Percentiles rank a stretch among this genome's conserved stretches.
Conservation (phyloP, 1,140 invertebrate genomes). For the Drosophila mojavensis region DNA sequence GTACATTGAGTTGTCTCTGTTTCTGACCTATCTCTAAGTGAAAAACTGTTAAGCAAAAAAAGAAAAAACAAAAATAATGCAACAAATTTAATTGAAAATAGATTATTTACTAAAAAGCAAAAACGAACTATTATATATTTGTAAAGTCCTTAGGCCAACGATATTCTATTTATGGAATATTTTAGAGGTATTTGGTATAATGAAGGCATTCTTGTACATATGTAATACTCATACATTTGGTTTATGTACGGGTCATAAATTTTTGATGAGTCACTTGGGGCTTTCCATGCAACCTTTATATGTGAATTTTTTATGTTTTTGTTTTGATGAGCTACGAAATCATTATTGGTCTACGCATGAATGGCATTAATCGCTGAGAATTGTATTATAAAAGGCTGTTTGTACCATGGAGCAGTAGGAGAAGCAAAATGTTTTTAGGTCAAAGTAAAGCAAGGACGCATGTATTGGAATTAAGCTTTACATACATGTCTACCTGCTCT, state of each 20-base stretch:
- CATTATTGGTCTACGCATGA: constrained; percentile 65
- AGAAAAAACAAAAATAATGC: constrained; percentile 9
- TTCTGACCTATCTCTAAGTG: constrained; percentile 41
- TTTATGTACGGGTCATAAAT: constrained; percentile 59
- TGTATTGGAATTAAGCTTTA: neutral
- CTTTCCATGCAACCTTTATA: constrained; percentile 3
- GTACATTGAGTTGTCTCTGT: constrained; percentile 5
- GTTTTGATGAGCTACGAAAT: constrained; percentile 57
- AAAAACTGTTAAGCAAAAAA: constrained; percentile 43
- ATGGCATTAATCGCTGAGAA: constrained; percentile 46
- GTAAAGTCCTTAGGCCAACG: neutral
- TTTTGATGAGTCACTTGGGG: constrained; percentile 57
- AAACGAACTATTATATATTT: neutral
- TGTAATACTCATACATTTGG: constrained; percentile 29
- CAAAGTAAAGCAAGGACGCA: neutral
- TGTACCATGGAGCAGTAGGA: neutral
- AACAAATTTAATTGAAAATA: constrained; percentile 47
- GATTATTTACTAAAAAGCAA: constrained; percentile 10
- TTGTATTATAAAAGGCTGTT: constrained; percentile 26
- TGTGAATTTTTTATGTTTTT: constrained; percentile 44
- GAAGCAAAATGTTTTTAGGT: constrained; percentile 26
- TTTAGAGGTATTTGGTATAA: neutral
- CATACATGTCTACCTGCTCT: neutral
- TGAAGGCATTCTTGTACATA: constrained; percentile 24
- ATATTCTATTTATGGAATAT: constrained; percentile 5